Evolutionary conservation across 2,888 invertebrate species (phyloP), one percentile per base, ranked within the genome.

Genomic region (Dicyrtomina minuta): DNA sequence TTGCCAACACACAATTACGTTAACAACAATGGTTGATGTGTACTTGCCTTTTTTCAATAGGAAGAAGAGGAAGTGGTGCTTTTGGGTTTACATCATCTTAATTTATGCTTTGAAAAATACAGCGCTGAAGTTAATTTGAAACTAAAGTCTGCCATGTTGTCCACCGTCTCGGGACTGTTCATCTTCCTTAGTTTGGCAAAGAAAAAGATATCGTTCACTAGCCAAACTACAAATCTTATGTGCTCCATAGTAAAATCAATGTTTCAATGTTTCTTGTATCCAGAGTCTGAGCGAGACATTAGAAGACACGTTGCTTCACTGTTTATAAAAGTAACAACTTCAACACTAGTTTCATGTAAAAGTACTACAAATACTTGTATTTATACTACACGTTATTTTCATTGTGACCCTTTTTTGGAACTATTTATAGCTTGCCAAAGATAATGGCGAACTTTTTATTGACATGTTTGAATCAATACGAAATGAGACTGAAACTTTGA

Each of bases 91-190:
- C 46, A 59, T 17, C 75, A 78, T 61, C 65, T 76, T 10, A 75
- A 75, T 44, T 66, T 70, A 2, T 75, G 74, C 60, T 71, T 69
- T 51, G 22, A 66, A 15, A 73, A 70, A 24, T 78, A 76, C 51
- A 72, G 70, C 13, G 27, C 60, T 15, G 76, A 76, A 71, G 62
- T 60, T 44, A 58, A 68, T 26, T 55, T 76, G 24, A 71, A 72
- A 43, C 20, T 74, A 1, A 78, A 78, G 43, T 78, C 78, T 12
- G 66, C 70, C 22, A 73, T 76, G 26, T 66, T 78, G 0, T 78
- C 78, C 1, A 72, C 71, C 15, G 74, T 78, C 4, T 78, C 78
- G 4, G 74, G 75, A 1, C 49, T 78, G 0, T 78, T 78, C 64
- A 73, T 71, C 10, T 78, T 78, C 51, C 60, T 78, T 0, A 58